Evolutionary conservation across 2,888 invertebrate species (phyloP).

Genomic region (Macroteleia sp.): DNA sequence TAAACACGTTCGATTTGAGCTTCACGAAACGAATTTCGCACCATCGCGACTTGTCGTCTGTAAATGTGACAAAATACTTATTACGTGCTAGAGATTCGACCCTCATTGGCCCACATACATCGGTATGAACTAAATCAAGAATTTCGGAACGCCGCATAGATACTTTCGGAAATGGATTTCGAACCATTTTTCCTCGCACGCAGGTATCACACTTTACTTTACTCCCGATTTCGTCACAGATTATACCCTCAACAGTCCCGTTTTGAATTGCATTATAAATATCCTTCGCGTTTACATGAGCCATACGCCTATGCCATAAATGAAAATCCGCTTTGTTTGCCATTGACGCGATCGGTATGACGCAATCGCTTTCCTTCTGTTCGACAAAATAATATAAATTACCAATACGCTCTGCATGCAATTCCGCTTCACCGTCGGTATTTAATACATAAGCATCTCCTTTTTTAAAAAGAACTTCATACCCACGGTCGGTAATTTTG

Average conservation of each 20-base stretch:
- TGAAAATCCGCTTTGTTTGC: background rate
- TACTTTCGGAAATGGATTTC: conserved; percentile 10
- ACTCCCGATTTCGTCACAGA: background rate
- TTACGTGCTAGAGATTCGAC: conserved; percentile 45
- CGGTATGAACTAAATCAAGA: conserved; percentile 2
- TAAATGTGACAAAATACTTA: conserved; percentile 68
- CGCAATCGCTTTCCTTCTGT: background rate
- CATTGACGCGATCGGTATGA: background rate
- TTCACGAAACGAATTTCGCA: conserved; percentile 36
- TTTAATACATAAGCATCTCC: conserved; percentile 1
- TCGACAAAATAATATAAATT: background rate
- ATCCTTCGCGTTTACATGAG: background rate
- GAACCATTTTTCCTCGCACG: conserved; percentile 12
- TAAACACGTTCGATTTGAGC: conserved; percentile 57
- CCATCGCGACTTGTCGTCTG: conserved; percentile 67
- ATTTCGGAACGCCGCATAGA: conserved; percentile 2
- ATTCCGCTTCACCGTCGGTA: background rate
- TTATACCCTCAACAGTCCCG: conserved; percentile 1
- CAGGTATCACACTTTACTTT: conserved; percentile 24
- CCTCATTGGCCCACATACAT: no score
- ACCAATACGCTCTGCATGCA: background rate
- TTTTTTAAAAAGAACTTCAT: background rate
- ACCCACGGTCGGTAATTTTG: conserved; percentile 36
- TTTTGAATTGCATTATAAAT: background rate
- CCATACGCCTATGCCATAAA: background rate